A percentile compares a stretch with the other conserved stretches of the same genome.
These are phyloP conservation scores for Crematogaster levior DNA, from an alignment of 2,888 invertebrate species.

Conservation along the genomic window DNA sequence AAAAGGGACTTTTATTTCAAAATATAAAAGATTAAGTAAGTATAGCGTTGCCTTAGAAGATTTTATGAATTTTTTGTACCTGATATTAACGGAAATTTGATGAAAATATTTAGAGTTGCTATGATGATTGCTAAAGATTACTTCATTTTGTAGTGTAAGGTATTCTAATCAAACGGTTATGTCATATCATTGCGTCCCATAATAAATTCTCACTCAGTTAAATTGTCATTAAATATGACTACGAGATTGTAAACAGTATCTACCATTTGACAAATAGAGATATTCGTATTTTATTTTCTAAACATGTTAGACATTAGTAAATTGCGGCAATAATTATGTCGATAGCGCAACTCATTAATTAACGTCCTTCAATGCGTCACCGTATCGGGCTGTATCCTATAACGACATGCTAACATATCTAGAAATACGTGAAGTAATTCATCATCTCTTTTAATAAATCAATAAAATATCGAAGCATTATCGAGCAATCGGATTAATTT, in stretches of 20 bases:
- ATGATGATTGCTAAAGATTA: background rate
- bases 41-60: background rate
- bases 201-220: constrained; percentile 30
- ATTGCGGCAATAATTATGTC: constrained; percentile 57
- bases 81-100: background rate
- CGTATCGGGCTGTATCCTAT: background rate
- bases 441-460: background rate
- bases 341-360: constrained; percentile 66
- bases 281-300: constrained; percentile 47
- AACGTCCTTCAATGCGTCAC: constrained; percentile 55
- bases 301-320: constrained; percentile 39
- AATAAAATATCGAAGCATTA: background rate
- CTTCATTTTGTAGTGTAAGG: background rate
- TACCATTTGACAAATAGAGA: background rate
- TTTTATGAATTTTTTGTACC: background rate
- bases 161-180: background rate
- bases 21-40: constrained; percentile 27
- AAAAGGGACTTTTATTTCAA: background rate
- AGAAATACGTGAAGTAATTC: background rate
- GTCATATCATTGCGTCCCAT: background rate
- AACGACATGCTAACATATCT: background rate
- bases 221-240: constrained; percentile 3
- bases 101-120: background rate
- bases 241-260: background rate
- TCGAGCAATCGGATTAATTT: background rate